phyloP scores from a whole-genome alignment of 2,888 invertebrate genomes.

The Timema podura region DNA sequence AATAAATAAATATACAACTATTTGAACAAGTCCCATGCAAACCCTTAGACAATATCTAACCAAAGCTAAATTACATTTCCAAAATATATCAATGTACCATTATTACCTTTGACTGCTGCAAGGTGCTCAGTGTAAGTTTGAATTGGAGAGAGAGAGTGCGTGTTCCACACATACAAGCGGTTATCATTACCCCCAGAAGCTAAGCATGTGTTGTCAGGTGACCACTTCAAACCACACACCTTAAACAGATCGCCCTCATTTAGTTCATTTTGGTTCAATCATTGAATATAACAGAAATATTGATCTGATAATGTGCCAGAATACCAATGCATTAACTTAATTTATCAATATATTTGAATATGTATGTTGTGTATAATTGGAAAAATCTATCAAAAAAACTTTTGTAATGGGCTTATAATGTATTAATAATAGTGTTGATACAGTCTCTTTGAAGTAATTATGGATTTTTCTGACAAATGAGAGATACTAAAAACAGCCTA shows the following conservation, averaged over 20 bases:
- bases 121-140: constrained; percentile 96
- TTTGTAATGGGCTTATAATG: too few species aligned
- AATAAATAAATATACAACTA: too few species aligned
- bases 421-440: too few species aligned
- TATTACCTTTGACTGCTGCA: constrained; percentile 80
- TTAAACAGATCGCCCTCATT: constrained; percentile 32
- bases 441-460: too few species aligned
- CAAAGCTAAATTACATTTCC: neutral
- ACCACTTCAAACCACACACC: constrained; percentile 96
- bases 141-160: constrained; percentile 82
- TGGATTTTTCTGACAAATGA: too few species aligned
- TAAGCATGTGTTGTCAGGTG: constrained; percentile 93
- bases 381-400: too few species aligned
- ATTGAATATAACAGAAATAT: neutral
- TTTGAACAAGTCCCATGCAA: too few species aligned
- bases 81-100: neutral
- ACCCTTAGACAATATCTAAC: too few species aligned
- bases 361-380: too few species aligned
- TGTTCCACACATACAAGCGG: constrained; percentile 81
- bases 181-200: constrained; percentile 99
- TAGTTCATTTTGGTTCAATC: constrained; percentile 3
- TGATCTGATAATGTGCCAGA: too few species aligned
- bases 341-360: neutral
- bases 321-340: neutral
- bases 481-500: too few species aligned